Conservation (phyloP, 2,888 invertebrate species). For the Hoplodrina blanda region DNA sequence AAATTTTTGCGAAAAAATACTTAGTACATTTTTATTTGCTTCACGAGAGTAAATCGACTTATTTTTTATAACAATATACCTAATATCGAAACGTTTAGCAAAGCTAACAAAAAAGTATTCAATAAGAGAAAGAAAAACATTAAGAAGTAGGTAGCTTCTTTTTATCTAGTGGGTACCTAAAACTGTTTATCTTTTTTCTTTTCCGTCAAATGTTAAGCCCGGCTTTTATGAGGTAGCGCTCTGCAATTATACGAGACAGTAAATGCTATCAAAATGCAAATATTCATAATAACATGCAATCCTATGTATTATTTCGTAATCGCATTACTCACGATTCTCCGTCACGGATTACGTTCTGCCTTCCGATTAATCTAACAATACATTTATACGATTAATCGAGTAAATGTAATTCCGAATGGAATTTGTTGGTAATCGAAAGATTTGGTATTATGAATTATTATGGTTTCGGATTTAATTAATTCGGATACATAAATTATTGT, state of each 20-base stretch:
- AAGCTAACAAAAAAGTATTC: conserved; percentile 5
- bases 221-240: background rate
- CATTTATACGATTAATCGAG: conserved; percentile 7
- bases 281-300: conserved; percentile 9
- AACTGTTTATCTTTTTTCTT: background rate
- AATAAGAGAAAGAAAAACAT: background rate
- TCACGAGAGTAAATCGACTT: background rate
- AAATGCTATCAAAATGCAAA: conserved; percentile 23
- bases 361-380: conserved; percentile 15
- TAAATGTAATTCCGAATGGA: background rate
- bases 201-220: background rate
- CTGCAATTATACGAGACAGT: background rate
- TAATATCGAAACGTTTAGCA: conserved; percentile 9
- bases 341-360: background rate
- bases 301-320: conserved; percentile 19
- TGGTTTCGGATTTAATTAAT: conserved; percentile 11
- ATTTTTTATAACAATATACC: background rate
- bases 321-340: conserved; percentile 2
- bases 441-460: conserved; percentile 14
- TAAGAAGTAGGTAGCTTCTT: background rate
- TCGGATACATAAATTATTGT: conserved; percentile 18
- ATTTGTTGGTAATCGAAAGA: conserved; percentile 3
- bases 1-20: conserved; percentile 1
- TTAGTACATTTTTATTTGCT: background rate
- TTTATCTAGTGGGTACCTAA: background rate